Conservation (phyloP, 2,113 vertebrate species). For the Capreolus pygargus region DNA sequence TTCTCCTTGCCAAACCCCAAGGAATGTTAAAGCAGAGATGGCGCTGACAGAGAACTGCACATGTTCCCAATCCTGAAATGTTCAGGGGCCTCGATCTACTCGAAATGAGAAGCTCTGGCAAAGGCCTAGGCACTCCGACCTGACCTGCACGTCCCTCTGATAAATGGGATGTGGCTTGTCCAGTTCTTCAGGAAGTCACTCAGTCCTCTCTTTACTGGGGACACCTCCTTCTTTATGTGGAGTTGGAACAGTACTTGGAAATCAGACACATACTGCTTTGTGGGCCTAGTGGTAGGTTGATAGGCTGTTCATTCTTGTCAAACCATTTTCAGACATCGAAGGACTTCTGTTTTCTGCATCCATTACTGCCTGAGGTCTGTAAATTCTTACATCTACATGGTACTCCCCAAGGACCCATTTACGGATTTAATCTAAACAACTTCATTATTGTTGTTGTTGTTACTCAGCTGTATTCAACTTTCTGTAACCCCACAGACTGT, state of each 20-base stretch:
- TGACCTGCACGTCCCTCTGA: neutral
- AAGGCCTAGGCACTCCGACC: neutral
- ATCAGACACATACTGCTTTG: neutral
- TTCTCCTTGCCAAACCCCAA: slow-evolving; percentile 8
- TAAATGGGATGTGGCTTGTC: neutral
- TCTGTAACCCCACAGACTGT: neutral
- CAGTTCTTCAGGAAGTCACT: neutral
- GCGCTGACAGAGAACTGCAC: neutral
- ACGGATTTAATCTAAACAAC: neutral
- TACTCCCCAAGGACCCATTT: neutral
- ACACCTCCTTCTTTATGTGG: neutral
- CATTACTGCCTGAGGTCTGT: neutral
- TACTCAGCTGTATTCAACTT: neutral
- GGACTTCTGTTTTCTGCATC: neutral
- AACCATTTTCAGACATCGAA: neutral
- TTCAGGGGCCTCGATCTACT: neutral
- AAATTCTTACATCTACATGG: neutral
- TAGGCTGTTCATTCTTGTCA: neutral
- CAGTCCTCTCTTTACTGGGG: neutral
- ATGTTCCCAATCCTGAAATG: neutral
- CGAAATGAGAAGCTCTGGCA: neutral
- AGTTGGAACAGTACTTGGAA: neutral
- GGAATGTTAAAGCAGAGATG: slow-evolving; percentile 5
- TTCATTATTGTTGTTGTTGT: neutral
- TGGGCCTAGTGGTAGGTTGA: neutral